These are phyloP conservation scores for Athripsodes cinereus DNA, from an alignment of 2,888 invertebrate genomes.

Conservation along the genomic window DNA sequence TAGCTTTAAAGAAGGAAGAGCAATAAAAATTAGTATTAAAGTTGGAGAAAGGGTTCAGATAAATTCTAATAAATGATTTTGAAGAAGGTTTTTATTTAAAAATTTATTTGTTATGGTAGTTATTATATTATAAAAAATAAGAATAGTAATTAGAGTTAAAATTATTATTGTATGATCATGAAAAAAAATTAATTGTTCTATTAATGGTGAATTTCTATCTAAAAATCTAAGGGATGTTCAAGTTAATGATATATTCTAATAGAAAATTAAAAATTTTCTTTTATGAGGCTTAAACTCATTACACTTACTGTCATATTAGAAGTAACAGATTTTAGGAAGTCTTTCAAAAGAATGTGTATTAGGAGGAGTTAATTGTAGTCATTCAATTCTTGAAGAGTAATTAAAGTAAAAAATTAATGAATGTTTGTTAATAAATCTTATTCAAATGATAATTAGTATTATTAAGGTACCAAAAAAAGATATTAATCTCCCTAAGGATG, in stretches of 20 bases:
- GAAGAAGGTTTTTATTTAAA: constrained; percentile 51
- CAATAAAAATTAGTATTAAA: constrained; percentile 57
- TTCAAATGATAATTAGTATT: constrained; percentile 58
- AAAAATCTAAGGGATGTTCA: constrained; percentile 53
- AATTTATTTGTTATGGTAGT: constrained; percentile 52
- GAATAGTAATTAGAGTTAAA: constrained; percentile 54
- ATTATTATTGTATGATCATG: constrained; percentile 58
- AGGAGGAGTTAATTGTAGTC: constrained; percentile 52
- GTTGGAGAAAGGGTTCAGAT: constrained; percentile 59
- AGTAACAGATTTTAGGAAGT: constrained; percentile 51
- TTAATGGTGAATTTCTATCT: constrained; percentile 56
- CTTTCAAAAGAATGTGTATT: constrained; percentile 55
- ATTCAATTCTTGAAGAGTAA: constrained; percentile 50
- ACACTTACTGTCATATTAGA: constrained; percentile 59
- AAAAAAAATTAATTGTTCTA: constrained; percentile 61
- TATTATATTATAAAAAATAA: constrained; percentile 53
- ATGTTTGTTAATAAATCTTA: constrained; percentile 51
- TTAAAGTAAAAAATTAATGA: constrained; percentile 31
- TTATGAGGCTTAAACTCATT: constrained; percentile 62
- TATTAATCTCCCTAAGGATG: constrained; percentile 61
- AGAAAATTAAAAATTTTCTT: constrained; percentile 57
- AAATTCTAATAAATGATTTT: constrained; percentile 57
- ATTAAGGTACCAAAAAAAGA: constrained; percentile 53
- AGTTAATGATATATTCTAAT: constrained; percentile 53
- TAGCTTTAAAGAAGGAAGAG: constrained; percentile 53